Evolutionary conservation across 2,113 vertebrate genomes (phyloP).

Genomic region (Oryzias celebensis): DNA sequence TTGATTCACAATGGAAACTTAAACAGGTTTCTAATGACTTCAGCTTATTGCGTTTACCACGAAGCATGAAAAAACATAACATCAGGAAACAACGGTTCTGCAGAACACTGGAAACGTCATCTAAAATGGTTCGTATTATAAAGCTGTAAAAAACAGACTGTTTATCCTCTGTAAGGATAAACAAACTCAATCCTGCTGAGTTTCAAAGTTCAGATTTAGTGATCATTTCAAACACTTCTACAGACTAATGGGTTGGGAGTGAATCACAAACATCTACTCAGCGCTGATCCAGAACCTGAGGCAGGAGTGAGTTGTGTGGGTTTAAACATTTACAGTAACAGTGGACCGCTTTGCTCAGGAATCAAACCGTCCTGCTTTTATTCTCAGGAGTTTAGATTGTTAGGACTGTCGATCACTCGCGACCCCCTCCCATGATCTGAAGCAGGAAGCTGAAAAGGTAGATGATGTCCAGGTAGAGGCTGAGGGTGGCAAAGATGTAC

Average conservation of each 20-base stretch:
- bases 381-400: background rate
- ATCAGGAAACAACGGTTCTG: slow-evolving; percentile 5
- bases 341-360: too few species aligned
- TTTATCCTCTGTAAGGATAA: slow-evolving; percentile 8
- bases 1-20: slow-evolving; percentile 25
- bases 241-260: background rate
- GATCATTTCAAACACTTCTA: slow-evolving; percentile 1
- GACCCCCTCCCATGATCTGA: slow-evolving; percentile 82
- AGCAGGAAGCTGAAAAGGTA: slow-evolving; percentile 94
- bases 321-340: too few species aligned
- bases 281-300: background rate
- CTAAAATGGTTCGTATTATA: slow-evolving; percentile 4
- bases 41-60: background rate
- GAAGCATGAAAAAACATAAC: background rate
- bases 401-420: slow-evolving; percentile 69
- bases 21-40: slow-evolving; percentile 24
- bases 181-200: slow-evolving; percentile 19
- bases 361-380: too few species aligned
- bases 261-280: slow-evolving; percentile 3
- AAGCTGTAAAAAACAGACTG: slow-evolving; percentile 19
- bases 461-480: slow-evolving; percentile 92
- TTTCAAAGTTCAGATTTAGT: slow-evolving; percentile 13
- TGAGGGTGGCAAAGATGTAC: slow-evolving; percentile 92
- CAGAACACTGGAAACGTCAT: background rate
- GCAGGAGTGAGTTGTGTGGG: background rate